These are phyloP conservation scores for Hartigia nigra DNA, from an alignment of 2,888 invertebrate species.

Conservation along the genomic window DNA sequence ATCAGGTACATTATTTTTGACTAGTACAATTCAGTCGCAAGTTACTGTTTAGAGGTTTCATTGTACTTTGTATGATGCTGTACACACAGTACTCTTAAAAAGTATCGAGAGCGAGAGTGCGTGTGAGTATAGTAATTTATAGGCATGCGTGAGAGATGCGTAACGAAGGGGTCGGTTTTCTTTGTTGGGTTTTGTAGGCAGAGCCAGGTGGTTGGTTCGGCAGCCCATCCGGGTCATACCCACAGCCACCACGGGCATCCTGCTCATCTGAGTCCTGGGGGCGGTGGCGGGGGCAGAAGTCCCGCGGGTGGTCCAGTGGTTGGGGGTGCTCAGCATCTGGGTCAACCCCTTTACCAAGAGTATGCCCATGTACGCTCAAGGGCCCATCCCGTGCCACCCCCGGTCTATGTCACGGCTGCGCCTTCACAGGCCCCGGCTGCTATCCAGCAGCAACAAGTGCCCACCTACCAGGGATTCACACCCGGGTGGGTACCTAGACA, in stretches of 20 bases:
- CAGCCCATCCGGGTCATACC: slow-evolving; percentile 60
- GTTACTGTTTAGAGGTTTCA: background rate
- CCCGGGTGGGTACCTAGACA: slow-evolving; percentile 66
- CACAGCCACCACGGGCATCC: slow-evolving; percentile 58
- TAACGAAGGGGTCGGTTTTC: slow-evolving; percentile 43
- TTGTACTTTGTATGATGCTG: background rate
- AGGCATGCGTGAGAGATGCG: slow-evolving; percentile 33
- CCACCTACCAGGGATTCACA: slow-evolving; percentile 66
- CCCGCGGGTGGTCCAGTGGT: slow-evolving; percentile 62
- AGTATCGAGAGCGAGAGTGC: background rate
- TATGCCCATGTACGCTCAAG: slow-evolving; percentile 63
- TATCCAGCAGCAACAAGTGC: slow-evolving; percentile 64
- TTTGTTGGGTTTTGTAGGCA: slow-evolving; percentile 55
- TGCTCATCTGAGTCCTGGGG: slow-evolving; percentile 57
- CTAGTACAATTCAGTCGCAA: background rate
- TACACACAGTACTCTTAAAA: background rate
- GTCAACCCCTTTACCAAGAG: slow-evolving; percentile 74
- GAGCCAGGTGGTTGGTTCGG: slow-evolving; percentile 62
- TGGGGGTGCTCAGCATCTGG: slow-evolving; percentile 70
- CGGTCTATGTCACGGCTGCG: slow-evolving; percentile 77
- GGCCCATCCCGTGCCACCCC: slow-evolving; percentile 71
- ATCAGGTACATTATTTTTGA: background rate
- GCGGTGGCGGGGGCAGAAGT: slow-evolving; percentile 56
- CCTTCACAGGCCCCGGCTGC: slow-evolving; percentile 63
- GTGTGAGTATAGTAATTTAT: background rate